Evolutionary conservation across 2,797 vertebrate genomes (phyloP), one percentile per base, ranked within the genome.

Genomic region (Labroides dimidiatus): DNA sequence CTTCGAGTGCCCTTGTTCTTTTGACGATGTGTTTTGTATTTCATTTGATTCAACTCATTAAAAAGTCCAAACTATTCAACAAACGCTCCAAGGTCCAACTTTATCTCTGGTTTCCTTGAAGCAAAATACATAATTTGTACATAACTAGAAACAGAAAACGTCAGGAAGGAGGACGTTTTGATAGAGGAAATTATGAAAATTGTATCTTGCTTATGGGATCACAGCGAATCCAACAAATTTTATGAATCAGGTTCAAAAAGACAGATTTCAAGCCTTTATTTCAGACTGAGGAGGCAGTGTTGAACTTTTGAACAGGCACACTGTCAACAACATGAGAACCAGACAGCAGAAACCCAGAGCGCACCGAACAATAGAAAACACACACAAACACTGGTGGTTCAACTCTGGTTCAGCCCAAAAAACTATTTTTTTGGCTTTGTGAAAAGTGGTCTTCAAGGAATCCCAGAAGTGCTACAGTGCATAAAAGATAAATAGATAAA

Each of bases 251-350:
- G 4, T 5, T 41, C 23, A 48, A 21, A 15, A 30, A 72, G 27
- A 69, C 13, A n/a, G 42, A 45, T 5, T 60, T 72, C 7, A 69
- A 53, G 20, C 17, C 39, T 89, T 81, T 86, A 88, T 86, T 48
- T 85, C 20, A 61, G 54, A 81, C 62, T 33, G 5, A 33, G 5
- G 1, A 9, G 30, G 30, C 4, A 64, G 48, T 10, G 9, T 50
- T 45, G 33, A 44, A 15, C 74, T 21, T 66, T 52, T 4, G 37
- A 71, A 84, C 60, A 52, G 42, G 52, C 54, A 77, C 39, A 37
- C 0, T 47, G 50, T 49, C 39, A 84, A 78, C 44, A 71, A 52
- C 12, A 63, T 53, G 62, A 76, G 54, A 64, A 74, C 65, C 41
- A 66, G 14, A 33, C 54, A 60, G 24, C 1, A 11, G 4, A 53